These are phyloP conservation scores for Myrmecobius fasciatus DNA, from an alignment of 2,113 vertebrate species.

Conservation along the genomic window DNA sequence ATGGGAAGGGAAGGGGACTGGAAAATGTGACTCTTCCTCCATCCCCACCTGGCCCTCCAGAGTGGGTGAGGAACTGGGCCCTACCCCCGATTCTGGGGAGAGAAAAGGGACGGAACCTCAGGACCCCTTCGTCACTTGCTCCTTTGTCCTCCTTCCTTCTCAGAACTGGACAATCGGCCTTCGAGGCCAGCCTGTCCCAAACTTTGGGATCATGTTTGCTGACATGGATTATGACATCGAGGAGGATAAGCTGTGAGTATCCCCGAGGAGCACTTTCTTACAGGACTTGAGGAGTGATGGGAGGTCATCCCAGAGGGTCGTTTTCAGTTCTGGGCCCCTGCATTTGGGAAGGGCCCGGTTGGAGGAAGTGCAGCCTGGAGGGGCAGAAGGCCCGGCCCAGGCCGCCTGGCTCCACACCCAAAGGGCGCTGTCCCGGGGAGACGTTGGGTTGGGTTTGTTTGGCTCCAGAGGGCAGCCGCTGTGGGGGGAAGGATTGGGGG, in stretches of 20 bases:
- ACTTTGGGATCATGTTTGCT: constrained; percentile 88
- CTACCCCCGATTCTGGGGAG: not conserved
- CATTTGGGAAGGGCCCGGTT: not conserved
- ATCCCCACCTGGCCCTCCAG: not conserved
- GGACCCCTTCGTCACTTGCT: not conserved
- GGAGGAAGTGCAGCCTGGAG: not conserved
- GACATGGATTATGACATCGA: constrained; percentile 98
- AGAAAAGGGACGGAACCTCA: too few species aligned
- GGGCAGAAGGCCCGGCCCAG: not conserved
- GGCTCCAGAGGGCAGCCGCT: not conserved
- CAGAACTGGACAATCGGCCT: constrained; percentile 46
- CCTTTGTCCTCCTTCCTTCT: constrained; percentile 64
- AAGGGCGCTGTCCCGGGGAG: not conserved
- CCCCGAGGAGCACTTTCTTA: not conserved
- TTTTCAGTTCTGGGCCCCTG: not conserved
- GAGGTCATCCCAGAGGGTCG: not conserved
- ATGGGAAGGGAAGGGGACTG: not conserved
- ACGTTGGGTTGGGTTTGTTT: not conserved
- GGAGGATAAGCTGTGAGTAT: constrained; percentile 97
- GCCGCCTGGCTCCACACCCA: not conserved
- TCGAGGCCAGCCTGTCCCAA: not conserved
- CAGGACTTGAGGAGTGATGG: not conserved
- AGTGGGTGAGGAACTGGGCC: not conserved
- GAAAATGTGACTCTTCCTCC: too few species aligned
- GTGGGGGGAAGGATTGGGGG: too few species aligned